These are phyloP conservation scores for Cephalopachus bancanus DNA, from an alignment of 2,797 vertebrate genomes.

Conservation along the genomic window DNA sequence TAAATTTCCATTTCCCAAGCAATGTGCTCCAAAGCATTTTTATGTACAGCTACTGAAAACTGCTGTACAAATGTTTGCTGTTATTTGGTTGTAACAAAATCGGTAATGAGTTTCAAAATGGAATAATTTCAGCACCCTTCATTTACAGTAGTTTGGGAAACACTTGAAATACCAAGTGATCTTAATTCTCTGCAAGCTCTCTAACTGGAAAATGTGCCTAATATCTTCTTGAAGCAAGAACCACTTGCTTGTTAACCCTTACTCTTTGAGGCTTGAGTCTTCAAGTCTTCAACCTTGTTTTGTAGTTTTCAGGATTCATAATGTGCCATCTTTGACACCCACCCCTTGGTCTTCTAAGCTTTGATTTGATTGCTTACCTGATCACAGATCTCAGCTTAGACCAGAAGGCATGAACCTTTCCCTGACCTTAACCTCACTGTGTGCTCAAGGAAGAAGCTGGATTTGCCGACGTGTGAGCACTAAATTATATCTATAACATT, in stretches of 20 bases:
- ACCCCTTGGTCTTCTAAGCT: neutral
- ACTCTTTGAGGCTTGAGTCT: neutral
- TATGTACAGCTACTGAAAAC: neutral
- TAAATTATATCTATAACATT: neutral
- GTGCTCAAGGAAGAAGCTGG: neutral
- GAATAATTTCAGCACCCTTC: constrained; percentile 27
- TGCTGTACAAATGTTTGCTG: neutral
- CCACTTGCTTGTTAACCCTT: neutral
- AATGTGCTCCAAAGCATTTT: neutral
- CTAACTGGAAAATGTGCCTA: neutral
- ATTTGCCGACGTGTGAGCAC: neutral
- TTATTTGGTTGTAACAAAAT: neutral
- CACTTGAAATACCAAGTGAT: neutral
- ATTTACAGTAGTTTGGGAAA: constrained; percentile 1
- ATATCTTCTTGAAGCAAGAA: neutral
- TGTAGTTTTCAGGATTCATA: neutral
- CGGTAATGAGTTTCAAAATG: neutral
- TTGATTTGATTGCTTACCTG: neutral
- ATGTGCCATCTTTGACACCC: neutral
- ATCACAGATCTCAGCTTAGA: neutral
- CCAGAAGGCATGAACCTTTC: neutral
- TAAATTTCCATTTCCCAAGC: neutral
- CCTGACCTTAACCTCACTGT: neutral
- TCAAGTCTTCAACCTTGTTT: neutral
- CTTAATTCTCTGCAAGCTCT: neutral